Evolutionary conservation across 2,797 vertebrate species (phyloP).

Genomic region (Lateolabrax maculatus): DNA sequence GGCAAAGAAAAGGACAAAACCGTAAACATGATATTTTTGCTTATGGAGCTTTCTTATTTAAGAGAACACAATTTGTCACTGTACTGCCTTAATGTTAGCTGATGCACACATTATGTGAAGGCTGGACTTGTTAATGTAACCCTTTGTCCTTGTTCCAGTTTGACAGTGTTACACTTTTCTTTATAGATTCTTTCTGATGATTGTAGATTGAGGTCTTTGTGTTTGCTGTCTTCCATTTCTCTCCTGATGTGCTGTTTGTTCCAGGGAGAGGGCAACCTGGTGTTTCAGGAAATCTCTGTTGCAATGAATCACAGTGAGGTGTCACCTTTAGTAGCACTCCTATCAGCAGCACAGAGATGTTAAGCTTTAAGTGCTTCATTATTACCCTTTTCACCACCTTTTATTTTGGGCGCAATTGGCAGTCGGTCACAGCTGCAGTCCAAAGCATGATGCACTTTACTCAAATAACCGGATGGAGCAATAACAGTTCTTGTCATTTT

Average conservation of each 20-base stretch:
- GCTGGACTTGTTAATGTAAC: background rate
- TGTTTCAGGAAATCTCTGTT: conserved; percentile 58
- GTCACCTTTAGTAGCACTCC: conserved; percentile 62
- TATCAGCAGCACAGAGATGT: conserved; percentile 52
- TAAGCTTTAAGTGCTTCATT: conserved; percentile 58
- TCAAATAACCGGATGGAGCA: conserved; percentile 29
- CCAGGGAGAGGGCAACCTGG: conserved; percentile 42
- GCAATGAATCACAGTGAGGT: conserved; percentile 68
- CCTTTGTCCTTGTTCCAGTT: conserved; percentile 13
- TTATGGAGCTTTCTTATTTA: background rate
- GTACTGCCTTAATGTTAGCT: background rate
- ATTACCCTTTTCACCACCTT: conserved; percentile 41
- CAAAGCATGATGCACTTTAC: conserved; percentile 41
- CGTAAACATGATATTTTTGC: conserved; percentile 6
- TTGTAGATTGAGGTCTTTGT: conserved; percentile 19
- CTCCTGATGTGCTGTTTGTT: conserved; percentile 61
- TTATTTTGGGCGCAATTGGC: conserved; percentile 13
- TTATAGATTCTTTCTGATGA: conserved; percentile 39
- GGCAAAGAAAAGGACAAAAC: conserved; percentile 55
- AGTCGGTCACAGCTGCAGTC: conserved; percentile 42
- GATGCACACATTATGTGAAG: background rate
- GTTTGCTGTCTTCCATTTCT: conserved; percentile 46
- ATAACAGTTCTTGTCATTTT: conserved; percentile 35
- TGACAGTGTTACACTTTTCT: conserved; percentile 16
- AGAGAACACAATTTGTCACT: conserved; percentile 1